A percentile compares a stretch with the other conserved stretches of the same genome.
These are phyloP conservation scores for Drosophila subquinaria DNA, from an alignment of 2,888 invertebrate species.

Conservation along the genomic window DNA sequence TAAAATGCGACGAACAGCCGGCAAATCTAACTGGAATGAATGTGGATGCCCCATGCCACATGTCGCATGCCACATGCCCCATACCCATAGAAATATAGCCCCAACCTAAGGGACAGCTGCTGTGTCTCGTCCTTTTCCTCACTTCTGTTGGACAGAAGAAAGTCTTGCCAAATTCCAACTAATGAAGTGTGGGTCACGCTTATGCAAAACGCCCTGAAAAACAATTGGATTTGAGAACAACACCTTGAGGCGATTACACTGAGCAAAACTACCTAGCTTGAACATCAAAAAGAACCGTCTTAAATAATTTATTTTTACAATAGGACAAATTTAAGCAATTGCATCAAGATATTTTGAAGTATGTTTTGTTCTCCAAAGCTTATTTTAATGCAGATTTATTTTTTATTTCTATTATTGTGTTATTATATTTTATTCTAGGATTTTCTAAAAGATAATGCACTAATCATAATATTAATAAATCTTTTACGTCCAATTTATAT, in stretches of 20 bases:
- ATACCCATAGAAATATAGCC: background rate
- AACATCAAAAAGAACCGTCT: background rate
- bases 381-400: too few species aligned
- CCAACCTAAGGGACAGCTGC: constrained; percentile 6
- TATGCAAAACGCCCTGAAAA: constrained; percentile 31
- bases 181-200: constrained; percentile 32
- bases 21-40: constrained; percentile 23
- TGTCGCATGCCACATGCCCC: background rate
- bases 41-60: constrained; percentile 2
- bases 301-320: background rate
- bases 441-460: too few species aligned
- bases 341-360: too few species aligned
- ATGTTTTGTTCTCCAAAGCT: too few species aligned
- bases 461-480: too few species aligned
- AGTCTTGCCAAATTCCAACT: constrained; percentile 12
- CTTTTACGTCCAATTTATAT: too few species aligned
- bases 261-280: background rate
- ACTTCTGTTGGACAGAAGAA: constrained; percentile 6
- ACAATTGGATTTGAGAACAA: constrained; percentile 12
- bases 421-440: too few species aligned
- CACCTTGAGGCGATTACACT: background rate
- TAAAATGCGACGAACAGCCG: constrained; percentile 40
- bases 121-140: background rate
- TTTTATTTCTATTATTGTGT: too few species aligned
- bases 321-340: background rate